phyloP scores from a whole-genome alignment of 1,140 invertebrate genomes.

The Neodiprion lecontei region DNA sequence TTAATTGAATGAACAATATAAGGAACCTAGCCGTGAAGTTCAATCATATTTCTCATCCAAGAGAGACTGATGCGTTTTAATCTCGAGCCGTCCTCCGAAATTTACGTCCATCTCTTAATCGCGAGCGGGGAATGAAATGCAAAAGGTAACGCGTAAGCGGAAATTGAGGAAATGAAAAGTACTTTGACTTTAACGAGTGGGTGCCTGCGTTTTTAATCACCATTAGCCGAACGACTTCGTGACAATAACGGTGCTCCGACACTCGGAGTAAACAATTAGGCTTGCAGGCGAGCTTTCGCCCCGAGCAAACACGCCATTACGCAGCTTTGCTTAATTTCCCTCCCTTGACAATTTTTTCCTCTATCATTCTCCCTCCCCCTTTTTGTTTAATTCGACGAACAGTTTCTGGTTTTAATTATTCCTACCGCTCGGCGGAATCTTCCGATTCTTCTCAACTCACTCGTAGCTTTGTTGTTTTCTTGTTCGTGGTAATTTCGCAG shows the following conservation, averaged over 20 bases:
- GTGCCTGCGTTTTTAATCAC: not conserved
- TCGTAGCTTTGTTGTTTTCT: too few species aligned
- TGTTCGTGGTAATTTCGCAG: too few species aligned
- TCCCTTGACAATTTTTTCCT: not conserved
- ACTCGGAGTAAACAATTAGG: not conserved
- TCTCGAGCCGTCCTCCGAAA: too few species aligned
- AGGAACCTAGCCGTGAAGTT: too few species aligned
- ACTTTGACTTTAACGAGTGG: not conserved
- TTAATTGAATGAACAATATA: too few species aligned
- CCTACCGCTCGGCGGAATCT: too few species aligned
- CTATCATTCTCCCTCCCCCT: not conserved
- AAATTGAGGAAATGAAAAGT: not conserved
- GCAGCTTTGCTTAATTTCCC: not conserved
- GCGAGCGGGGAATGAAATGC: too few species aligned
- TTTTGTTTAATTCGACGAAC: not conserved
- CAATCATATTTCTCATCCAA: too few species aligned
- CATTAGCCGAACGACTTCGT: not conserved
- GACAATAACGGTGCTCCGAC: not conserved
- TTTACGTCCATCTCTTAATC: not conserved
- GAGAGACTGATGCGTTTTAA: too few species aligned
- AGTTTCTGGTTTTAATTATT: too few species aligned
- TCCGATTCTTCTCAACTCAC: too few species aligned
- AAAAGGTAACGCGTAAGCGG: too few species aligned
- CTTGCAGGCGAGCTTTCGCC: not conserved
- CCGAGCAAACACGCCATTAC: not conserved